Evolutionary conservation across 2,113 vertebrate species (phyloP).

Genomic region (Micronycteris hirsuta): DNA sequence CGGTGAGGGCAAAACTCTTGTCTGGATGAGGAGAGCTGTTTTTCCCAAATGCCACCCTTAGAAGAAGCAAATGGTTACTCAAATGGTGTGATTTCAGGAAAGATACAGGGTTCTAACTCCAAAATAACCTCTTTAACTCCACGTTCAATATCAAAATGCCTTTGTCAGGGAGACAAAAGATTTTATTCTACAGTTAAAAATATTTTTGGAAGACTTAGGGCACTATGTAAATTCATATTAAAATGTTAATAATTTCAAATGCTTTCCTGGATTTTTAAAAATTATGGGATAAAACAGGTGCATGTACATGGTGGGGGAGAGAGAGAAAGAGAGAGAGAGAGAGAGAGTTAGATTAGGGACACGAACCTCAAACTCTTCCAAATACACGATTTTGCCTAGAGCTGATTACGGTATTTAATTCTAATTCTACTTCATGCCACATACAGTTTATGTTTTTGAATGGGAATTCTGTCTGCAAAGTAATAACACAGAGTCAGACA

Average conservation of each 20-base stretch:
- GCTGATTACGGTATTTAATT: background rate
- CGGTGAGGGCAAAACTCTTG: background rate
- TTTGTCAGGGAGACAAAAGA: background rate
- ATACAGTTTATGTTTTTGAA: background rate
- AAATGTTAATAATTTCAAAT: background rate
- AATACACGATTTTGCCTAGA: background rate
- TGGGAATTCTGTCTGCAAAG: constrained; percentile 17
- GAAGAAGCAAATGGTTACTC: background rate
- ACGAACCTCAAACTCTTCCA: background rate
- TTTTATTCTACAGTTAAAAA: background rate
- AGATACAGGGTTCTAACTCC: background rate
- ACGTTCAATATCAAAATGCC: background rate
- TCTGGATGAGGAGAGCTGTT: background rate
- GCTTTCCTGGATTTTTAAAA: background rate
- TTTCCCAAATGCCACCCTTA: background rate
- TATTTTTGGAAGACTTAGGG: background rate
- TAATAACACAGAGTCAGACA: background rate
- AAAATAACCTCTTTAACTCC: background rate
- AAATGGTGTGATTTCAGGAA: background rate
- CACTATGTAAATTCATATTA: background rate
- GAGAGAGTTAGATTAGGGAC: background rate
- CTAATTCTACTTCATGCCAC: background rate
- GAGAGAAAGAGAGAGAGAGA: background rate
- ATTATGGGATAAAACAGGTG: background rate
- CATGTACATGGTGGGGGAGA: background rate